These are phyloP conservation scores for Bujurquina vittata DNA, from an alignment of 2,113 vertebrate species.

Conservation along the genomic window DNA sequence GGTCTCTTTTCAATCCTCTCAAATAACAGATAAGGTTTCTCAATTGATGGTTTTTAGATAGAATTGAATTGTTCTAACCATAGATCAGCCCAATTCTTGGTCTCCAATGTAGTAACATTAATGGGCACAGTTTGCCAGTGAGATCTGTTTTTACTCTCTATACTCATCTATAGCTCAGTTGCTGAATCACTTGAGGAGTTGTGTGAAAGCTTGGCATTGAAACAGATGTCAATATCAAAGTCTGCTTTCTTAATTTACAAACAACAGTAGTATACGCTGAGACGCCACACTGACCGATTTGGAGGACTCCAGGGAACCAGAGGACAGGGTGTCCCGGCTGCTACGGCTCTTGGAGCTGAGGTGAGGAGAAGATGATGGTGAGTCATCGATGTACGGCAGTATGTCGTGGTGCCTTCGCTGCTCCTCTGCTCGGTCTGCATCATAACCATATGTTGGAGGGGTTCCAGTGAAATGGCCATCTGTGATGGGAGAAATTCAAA, in stretches of 20 bases:
- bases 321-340: conserved; percentile 88
- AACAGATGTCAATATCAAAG: not conserved
- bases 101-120: conserved; percentile 34
- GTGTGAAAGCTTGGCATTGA: not conserved
- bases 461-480: conserved; percentile 87
- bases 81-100: conserved; percentile 57
- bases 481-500: conserved; percentile 60
- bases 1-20: conserved; percentile 42
- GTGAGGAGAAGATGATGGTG: conserved; percentile 93
- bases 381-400: conserved; percentile 96
- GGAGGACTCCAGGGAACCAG: conserved; percentile 88
- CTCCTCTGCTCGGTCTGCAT: conserved; percentile 90
- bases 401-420: conserved; percentile 90
- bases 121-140: conserved; percentile 3
- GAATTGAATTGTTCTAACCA: conserved; percentile 46
- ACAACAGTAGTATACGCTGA: not conserved
- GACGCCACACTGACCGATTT: conserved; percentile 84
- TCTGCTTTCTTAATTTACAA: not conserved
- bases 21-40: conserved; percentile 50
- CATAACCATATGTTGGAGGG: conserved; percentile 86
- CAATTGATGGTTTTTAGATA: conserved; percentile 38
- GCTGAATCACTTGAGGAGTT: not conserved
- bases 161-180: not conserved
- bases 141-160: not conserved
- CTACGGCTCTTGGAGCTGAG: conserved; percentile 93